A percentile compares a stretch with the other conserved stretches of the same genome.
phyloP scores from a whole-genome alignment of 1,140 invertebrate species.

The Aporrectodea caliginosa region DNA sequence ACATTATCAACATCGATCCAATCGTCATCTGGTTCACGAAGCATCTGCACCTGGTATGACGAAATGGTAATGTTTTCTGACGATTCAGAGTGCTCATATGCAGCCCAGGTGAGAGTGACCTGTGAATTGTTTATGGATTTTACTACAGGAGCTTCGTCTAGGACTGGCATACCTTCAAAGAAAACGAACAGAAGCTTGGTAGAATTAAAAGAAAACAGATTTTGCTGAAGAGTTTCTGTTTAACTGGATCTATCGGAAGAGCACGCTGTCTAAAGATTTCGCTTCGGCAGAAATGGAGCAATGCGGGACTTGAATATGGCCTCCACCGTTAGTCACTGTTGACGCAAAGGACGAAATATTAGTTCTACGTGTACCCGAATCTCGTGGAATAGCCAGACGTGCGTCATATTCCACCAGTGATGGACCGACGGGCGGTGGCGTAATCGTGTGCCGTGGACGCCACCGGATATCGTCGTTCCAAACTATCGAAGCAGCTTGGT shows the following conservation, averaged over 20 bases:
- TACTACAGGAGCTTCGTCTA: not conserved
- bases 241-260: not conserved
- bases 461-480: too few species aligned
- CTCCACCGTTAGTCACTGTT: not conserved
- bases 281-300: not conserved
- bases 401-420: too few species aligned
- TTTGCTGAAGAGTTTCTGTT: too few species aligned
- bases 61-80: not conserved
- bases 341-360: too few species aligned
- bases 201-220: not conserved
- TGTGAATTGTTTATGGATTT: not conserved
- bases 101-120: not conserved
- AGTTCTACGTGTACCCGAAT: too few species aligned
- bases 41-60: not conserved
- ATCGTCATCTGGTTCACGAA: not conserved
- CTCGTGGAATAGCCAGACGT: too few species aligned
- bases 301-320: not conserved
- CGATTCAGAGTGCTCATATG: not conserved
- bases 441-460: too few species aligned
- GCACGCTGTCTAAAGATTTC: not conserved
- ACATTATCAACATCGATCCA: not conserved
- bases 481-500: too few species aligned
- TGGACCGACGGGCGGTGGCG: too few species aligned
- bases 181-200: not conserved
- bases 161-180: not conserved